Evolutionary conservation across 2,113 vertebrate species (phyloP), one percentile per base, ranked within the genome.

Genomic region (Oplegnathus fasciatus): DNA sequence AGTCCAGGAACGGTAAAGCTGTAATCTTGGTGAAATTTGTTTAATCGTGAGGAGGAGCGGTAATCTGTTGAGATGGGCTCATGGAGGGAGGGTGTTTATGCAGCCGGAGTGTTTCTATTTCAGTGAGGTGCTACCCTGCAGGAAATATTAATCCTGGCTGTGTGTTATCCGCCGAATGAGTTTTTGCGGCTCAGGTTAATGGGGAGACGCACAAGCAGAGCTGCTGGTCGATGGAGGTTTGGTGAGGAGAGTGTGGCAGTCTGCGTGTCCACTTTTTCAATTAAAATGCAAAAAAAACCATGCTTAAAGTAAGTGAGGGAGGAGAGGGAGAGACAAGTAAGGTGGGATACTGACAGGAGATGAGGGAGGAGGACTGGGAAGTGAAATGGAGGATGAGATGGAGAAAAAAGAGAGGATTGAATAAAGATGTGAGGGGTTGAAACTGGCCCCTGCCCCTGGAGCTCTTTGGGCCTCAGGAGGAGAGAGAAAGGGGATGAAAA

Each of bases 1-100:
- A 52, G 76, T 75, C 84, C 74, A 64, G 84, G 79, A 77, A 77
- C 42, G 75, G 82, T 58, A 80, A 78, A 86, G 75, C 87, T 71
- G 69, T 92, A 92, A 94, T 92, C 92, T 80, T 79, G 70, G 85
- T 78, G 88, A 92, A 93, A 87, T 85, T 85, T 85, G 82, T 90
- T 91, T 84, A 90, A 94, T 94, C 90, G 91, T 8, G 52, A 78
- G 71, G 79, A 93, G 88, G 84, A 83, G 89, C 50, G 18, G 67
- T 93, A 94, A 94, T 94, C 93, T 90, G 91, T 79, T 3, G 74
- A 89, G 88, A 89, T 88, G 89, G 68, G 88, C 87, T 93, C 68
- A 65, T 20, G n/a, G 70, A 80, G 64, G 69, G 81, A 70, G 81
- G 71, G 76, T 75, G 81, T 87, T 83, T 88, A 86, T 91, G 64